Evolutionary conservation across 92 coral and sea anemone species (phyloP).

Genomic region (Epizoanthus stellaris): DNA sequence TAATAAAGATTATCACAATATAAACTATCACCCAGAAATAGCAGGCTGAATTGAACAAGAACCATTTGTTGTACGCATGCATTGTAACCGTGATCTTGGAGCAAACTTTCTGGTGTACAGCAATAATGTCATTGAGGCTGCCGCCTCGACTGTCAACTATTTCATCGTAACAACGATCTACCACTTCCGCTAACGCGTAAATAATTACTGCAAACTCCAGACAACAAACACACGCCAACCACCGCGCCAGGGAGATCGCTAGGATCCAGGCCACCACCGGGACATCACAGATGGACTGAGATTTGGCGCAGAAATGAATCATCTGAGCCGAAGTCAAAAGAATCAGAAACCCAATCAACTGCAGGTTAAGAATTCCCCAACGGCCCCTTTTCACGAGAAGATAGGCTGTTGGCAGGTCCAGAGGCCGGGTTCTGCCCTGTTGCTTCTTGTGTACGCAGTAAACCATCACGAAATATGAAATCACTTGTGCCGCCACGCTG

Average conservation of each 20-base stretch:
- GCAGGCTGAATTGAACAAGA: slow-evolving; percentile 57
- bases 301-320: slow-evolving; percentile 25
- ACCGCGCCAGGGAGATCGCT: slow-evolving; percentile 35
- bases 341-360: slow-evolving; percentile 39
- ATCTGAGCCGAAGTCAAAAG: slow-evolving; percentile 39
- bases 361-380: slow-evolving; percentile 52
- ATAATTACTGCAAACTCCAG: slow-evolving; percentile 47
- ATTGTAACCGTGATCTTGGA: slow-evolving; percentile 38
- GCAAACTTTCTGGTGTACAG: slow-evolving; percentile 55
- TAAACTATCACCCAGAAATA: slow-evolving; percentile 59
- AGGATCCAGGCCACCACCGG: slow-evolving; percentile 35
- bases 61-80: slow-evolving; percentile 47
- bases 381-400: slow-evolving; percentile 37
- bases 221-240: slow-evolving; percentile 56
- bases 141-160: slow-evolving; percentile 37
- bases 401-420: slow-evolving; percentile 34
- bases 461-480: slow-evolving; percentile 27
- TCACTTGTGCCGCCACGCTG: slow-evolving; percentile 33
- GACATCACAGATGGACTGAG: slow-evolving; percentile 29
- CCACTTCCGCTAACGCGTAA: slow-evolving; percentile 46
- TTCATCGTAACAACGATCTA: slow-evolving; percentile 32
- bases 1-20: slow-evolving; percentile 18
- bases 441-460: slow-evolving; percentile 13
- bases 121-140: slow-evolving; percentile 53
- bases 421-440: not conserved